Percentiles rank a stretch among this genome's conserved stretches.
phyloP scores from a whole-genome alignment of 2,797 vertebrate species.

The Megaceryle alcyon region DNA sequence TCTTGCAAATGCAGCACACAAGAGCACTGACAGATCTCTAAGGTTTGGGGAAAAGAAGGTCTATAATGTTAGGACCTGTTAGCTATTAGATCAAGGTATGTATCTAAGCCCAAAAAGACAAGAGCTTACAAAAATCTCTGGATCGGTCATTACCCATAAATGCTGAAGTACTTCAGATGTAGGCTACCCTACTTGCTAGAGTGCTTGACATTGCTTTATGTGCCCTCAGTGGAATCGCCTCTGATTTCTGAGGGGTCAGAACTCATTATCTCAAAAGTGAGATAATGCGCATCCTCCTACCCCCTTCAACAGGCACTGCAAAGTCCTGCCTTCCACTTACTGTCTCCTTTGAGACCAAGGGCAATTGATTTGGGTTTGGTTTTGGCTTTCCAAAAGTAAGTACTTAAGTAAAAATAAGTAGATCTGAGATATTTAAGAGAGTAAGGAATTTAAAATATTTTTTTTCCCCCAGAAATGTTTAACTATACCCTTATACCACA shows the following conservation, averaged over 20 bases:
- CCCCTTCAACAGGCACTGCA: neutral
- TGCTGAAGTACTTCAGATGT: neutral
- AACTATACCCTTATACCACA: neutral
- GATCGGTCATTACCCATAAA: neutral
- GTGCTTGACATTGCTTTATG: neutral
- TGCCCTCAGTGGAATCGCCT: neutral
- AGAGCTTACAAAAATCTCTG: neutral
- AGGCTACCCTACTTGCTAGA: neutral
- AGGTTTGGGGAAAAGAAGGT: neutral
- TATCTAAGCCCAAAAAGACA: neutral
- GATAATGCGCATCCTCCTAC: accelerated
- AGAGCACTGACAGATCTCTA: neutral
- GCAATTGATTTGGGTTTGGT: neutral
- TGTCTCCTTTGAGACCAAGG: neutral
- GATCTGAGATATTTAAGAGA: neutral
- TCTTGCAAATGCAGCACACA: slow-evolving; percentile 44
- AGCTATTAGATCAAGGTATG: neutral
- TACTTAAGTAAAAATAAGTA: neutral
- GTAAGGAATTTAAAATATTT: neutral
- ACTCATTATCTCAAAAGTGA: neutral
- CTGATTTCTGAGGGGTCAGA: neutral
- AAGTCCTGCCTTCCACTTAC: neutral
- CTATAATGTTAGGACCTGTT: neutral
- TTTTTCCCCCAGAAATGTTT: neutral
- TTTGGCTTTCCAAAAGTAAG: neutral